Conservation (phyloP, 1,140 invertebrate genomes). For the Drosophila ambigua region DNA sequence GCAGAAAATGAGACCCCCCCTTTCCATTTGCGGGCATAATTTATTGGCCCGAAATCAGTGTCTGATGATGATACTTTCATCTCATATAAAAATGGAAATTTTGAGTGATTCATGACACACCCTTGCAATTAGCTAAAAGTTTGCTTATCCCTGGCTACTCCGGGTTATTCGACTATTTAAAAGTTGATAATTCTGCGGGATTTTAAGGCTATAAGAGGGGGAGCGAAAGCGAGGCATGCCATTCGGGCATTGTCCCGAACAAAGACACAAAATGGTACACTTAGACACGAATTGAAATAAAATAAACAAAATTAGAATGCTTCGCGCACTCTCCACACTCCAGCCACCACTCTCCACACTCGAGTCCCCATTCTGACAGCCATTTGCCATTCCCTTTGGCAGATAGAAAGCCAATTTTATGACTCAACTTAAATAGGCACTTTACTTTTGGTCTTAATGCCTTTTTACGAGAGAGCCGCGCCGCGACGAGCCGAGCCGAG, state of each 20-base stretch:
- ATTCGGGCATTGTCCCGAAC: constrained; percentile 34
- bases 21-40: constrained; percentile 11
- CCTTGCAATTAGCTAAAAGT: constrained; percentile 22
- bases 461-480: constrained; percentile 62
- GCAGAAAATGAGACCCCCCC: background rate
- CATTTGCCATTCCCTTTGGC: constrained; percentile 33
- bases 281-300: constrained; percentile 78
- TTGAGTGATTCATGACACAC: constrained; percentile 17
- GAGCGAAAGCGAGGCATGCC: constrained; percentile 14
- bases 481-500: constrained; percentile 3
- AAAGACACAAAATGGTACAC: constrained; percentile 59
- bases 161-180: constrained; percentile 23
- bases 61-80: background rate
- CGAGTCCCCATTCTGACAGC: constrained; percentile 1
- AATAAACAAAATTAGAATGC: constrained; percentile 79
- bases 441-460: constrained; percentile 80
- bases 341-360: background rate
- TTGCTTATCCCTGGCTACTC: background rate
- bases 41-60: constrained; percentile 4
- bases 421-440: constrained; percentile 82
- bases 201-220: too few relatives aligned
- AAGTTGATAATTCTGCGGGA: constrained; percentile 17
- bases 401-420: constrained; percentile 83
- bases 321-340: background rate
- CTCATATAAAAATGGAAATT: constrained; percentile 30